Evolutionary conservation across 2,888 invertebrate genomes (phyloP).

Genomic region (Flexamia atlantica): DNA sequence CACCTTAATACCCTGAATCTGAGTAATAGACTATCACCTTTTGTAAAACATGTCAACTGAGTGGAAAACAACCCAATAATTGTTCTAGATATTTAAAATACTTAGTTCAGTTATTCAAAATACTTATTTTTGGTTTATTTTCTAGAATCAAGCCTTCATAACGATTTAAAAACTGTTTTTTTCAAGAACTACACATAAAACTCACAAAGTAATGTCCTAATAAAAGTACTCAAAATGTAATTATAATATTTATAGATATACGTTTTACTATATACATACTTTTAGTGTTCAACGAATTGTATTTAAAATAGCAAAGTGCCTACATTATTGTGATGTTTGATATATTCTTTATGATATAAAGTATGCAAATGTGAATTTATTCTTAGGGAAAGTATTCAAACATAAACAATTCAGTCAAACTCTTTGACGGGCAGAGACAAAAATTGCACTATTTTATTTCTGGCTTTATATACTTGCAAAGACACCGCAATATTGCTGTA

Average conservation of each 20-base stretch:
- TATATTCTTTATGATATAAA: slow-evolving; percentile 12
- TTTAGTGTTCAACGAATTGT: slow-evolving; percentile 17
- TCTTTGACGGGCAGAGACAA: background rate
- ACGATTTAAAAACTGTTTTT: too few species aligned
- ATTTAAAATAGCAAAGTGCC: slow-evolving; percentile 45
- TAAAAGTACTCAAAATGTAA: background rate
- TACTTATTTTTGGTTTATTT: too few species aligned
- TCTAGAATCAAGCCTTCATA: too few species aligned
- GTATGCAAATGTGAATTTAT: background rate
- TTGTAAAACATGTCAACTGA: too few species aligned
- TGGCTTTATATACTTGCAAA: slow-evolving; percentile 1
- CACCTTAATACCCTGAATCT: too few species aligned
- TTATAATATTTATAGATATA: background rate
- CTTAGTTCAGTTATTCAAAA: too few species aligned
- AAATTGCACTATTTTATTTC: background rate
- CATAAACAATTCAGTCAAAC: background rate
- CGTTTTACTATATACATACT: background rate
- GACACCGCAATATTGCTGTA: slow-evolving; percentile 5
- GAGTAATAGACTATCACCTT: too few species aligned
- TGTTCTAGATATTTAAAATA: too few species aligned
- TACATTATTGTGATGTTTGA: slow-evolving; percentile 51
- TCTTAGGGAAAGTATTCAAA: background rate
- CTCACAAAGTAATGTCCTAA: too few species aligned
- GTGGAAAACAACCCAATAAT: too few species aligned
- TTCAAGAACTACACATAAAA: too few species aligned